Evolutionary conservation across 2,888 invertebrate genomes (phyloP), one percentile per base, ranked within the genome.

Genomic region (Thecophora atra): DNA sequence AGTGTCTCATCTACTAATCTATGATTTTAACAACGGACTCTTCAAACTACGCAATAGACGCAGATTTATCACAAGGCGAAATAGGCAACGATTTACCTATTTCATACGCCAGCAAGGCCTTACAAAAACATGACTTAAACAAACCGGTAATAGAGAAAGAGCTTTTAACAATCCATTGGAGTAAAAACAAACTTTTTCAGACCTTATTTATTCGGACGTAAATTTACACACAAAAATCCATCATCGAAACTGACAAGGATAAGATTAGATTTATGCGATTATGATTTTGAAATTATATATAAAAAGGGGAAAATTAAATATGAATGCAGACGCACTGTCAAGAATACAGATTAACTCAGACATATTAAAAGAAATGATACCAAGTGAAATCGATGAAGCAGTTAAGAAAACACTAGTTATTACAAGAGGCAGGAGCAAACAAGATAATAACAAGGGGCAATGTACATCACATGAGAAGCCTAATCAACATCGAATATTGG

Each of bases 41-140:
- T 54, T 54, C 54, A 54, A 21, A 54, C 21, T 54, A 21, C n/a
- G 54, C 54, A 21, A 19, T 54, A 21, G 54, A 21, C n/a, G 54
- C 54, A 54, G 21, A 19, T 17, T 21, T 54, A 21, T 54, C 54
- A n/a, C 54, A 54, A 54, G 54, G 54, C 13, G 54, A 54, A n/a
- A 54, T 54, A 54, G 54, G 54, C 21, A n/a, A 54, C 21, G 54
- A 54, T 54, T 54, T 54, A 54, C 54, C 54, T 11, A 54, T 54
- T 8, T 54, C 54, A 6, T 54, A 54, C 21, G 54, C 54, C 8
- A 54, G 54, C 21, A 17, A 54, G 21, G n/a, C 54, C n/a, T 21
- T 54, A 17, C 21, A n/a, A 54, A 54, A 54, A n/a, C 19, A 54
- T 54, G 54, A 54, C 54, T 21, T 54, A 21, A 54, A 54, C 21